Evolutionary conservation across 1,140 invertebrate genomes (phyloP).

Genomic region (Maconellicoccus hirsutus): DNA sequence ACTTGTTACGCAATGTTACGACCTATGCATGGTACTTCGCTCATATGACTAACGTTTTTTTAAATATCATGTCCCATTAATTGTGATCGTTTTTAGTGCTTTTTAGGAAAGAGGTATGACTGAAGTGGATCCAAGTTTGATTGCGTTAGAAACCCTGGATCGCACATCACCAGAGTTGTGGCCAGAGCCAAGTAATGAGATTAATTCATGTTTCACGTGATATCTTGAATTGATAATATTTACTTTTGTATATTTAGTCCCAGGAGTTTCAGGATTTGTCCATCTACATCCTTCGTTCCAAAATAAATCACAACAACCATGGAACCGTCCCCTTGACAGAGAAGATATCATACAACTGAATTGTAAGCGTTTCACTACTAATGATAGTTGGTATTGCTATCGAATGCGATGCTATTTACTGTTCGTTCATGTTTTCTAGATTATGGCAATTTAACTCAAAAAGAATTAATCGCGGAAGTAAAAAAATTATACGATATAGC

Average conservation of each 20-base stretch:
- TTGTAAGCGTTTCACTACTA: not conserved
- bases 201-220: not conserved
- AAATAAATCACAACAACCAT: constrained; percentile 30
- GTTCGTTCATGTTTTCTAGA: constrained; percentile 26
- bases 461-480: constrained; percentile 77
- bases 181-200: constrained; percentile 77
- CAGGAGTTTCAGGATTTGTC: constrained; percentile 27
- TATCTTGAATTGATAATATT: not conserved
- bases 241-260: constrained; percentile 14
- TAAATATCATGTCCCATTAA: too few species aligned
- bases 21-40: too few species aligned
- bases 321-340: constrained; percentile 34
- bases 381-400: too few species aligned
- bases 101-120: not conserved
- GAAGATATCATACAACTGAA: constrained; percentile 38
- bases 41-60: too few species aligned
- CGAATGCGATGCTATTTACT: not conserved
- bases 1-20: too few species aligned
- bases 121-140: constrained; percentile 36
- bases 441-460: constrained; percentile 46
- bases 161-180: constrained; percentile 81
- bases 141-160: constrained; percentile 79
- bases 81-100: constrained; percentile 1
- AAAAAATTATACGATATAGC: constrained; percentile 84
- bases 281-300: constrained; percentile 24